Conservation (phyloP, 1,140 invertebrate genomes). For the Pemphigus obesinymphae region DNA sequence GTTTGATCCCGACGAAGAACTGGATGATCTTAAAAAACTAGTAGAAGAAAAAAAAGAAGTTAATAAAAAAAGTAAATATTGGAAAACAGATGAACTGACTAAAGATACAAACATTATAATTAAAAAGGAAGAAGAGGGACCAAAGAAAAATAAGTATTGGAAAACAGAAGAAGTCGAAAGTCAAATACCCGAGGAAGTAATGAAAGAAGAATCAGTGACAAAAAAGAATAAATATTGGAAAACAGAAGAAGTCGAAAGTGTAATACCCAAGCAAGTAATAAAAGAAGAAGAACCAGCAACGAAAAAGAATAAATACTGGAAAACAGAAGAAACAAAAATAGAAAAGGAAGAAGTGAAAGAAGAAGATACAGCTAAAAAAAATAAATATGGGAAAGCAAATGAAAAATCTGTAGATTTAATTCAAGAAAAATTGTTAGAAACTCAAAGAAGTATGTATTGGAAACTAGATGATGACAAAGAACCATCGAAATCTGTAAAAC, state of each 20-base stretch:
- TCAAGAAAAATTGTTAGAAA: slow-evolving; percentile 28
- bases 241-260: slow-evolving; percentile 28
- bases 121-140: not conserved
- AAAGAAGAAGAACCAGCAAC: slow-evolving; percentile 41
- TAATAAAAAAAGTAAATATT: slow-evolving; percentile 14
- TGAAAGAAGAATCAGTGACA: not conserved
- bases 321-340: slow-evolving; percentile 28
- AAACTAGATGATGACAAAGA: slow-evolving; percentile 34
- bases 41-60: not conserved
- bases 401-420: slow-evolving; percentile 13
- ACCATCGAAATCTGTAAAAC: slow-evolving; percentile 24
- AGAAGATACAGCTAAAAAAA: slow-evolving; percentile 37
- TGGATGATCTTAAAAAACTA: not conserved
- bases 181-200: slow-evolving; percentile 26
- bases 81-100: not conserved
- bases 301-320: slow-evolving; percentile 16
- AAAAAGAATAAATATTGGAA: slow-evolving; percentile 16
- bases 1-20: slow-evolving; percentile 4
- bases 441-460: slow-evolving; percentile 36
- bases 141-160: not conserved
- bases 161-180: slow-evolving; percentile 26
- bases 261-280: slow-evolving; percentile 24
- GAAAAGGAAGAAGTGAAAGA: slow-evolving; percentile 41
- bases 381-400: slow-evolving; percentile 34
- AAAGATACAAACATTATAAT: not conserved